These are phyloP conservation scores for Mellivora capensis DNA, from an alignment of 2,113 vertebrate genomes.

Conservation along the genomic window DNA sequence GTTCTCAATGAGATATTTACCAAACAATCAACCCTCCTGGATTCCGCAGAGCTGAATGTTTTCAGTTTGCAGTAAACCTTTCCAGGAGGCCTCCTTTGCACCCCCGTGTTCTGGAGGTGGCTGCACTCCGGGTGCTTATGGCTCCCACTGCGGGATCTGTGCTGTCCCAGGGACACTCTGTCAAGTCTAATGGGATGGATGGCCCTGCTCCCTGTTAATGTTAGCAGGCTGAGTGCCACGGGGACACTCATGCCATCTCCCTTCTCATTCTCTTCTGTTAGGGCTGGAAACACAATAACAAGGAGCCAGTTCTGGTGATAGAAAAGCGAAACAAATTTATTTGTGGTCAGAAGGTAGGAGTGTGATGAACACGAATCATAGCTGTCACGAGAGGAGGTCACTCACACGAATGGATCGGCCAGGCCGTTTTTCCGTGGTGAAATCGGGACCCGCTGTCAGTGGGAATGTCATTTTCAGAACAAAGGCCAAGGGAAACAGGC, in stretches of 20 bases:
- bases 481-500: background rate
- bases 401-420: background rate
- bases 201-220: background rate
- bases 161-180: background rate
- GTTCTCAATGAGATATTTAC: slow-evolving; percentile 81
- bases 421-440: background rate
- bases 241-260: background rate
- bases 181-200: background rate
- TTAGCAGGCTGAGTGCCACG: background rate
- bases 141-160: background rate
- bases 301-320: background rate
- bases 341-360: background rate
- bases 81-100: background rate
- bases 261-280: slow-evolving; percentile 13
- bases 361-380: background rate
- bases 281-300: background rate
- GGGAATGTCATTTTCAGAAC: background rate
- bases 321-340: background rate
- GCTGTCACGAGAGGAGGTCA: background rate
- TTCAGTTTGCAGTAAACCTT: slow-evolving; percentile 55
- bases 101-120: background rate
- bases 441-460: background rate
- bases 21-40: slow-evolving; percentile 64
- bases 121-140: background rate
- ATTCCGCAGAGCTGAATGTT: slow-evolving; percentile 9